Conservation (phyloP, 2,888 invertebrate genomes). For the Gymnocheta viridis region DNA sequence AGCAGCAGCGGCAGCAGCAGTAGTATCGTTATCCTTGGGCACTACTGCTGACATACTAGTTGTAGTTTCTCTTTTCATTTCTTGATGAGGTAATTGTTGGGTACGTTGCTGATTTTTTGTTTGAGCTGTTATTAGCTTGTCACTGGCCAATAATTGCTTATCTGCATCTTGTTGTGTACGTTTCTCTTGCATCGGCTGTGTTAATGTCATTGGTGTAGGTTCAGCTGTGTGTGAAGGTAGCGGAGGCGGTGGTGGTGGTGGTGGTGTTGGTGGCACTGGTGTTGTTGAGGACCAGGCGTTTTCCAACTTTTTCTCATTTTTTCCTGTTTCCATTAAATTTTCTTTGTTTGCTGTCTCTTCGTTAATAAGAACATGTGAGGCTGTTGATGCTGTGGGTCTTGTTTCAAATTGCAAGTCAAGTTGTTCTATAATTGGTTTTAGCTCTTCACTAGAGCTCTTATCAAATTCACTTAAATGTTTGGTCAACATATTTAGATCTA, state of each 20-base stretch:
- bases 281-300: neutral
- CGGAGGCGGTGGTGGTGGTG: neutral
- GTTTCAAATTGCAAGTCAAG: constrained; percentile 55
- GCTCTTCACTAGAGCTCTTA: constrained; percentile 30
- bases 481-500: constrained; percentile 63
- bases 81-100: constrained; percentile 15
- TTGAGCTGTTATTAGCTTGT: constrained; percentile 52
- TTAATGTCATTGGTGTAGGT: constrained; percentile 11
- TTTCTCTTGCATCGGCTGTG: constrained; percentile 7
- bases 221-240: neutral
- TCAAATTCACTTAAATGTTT: constrained; percentile 62
- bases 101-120: constrained; percentile 24
- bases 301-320: constrained; percentile 21
- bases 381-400: constrained; percentile 50
- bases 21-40: constrained; percentile 25
- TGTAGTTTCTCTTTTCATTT: constrained; percentile 15
- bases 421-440: constrained; percentile 59
- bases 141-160: constrained; percentile 73
- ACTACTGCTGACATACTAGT: constrained; percentile 31
- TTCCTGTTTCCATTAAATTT: constrained; percentile 26
- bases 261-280: constrained; percentile 7
- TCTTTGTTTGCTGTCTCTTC: constrained; percentile 67
- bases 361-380: constrained; percentile 73
- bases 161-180: constrained; percentile 72
- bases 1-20: neutral